Base-by-base conservation (phyloP, 2,113 vertebrate species). In the Eudyptes chrysolophus region DNA sequence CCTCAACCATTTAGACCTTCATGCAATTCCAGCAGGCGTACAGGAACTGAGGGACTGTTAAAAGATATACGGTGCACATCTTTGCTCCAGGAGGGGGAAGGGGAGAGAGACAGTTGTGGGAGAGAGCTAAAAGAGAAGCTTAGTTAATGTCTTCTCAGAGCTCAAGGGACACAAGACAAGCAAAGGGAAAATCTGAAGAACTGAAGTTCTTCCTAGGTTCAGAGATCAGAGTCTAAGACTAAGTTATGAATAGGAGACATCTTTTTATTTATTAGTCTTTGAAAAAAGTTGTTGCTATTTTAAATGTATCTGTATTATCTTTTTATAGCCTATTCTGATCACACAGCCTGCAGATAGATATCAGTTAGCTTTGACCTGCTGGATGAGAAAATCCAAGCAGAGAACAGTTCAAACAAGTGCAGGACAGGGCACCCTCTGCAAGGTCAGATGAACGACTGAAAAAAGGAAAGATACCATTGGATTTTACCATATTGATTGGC, bases 1-100 rank as follows among this genome's bases (percentile, higher is more conserved):
- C 11, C 7, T 12, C 16, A 7, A 3, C 6, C 26, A 26, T 64
- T 15, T 40, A 49, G 74, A 42, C 8, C 4, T 61, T 44, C 1
- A 2, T 19, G 8, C 6, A 21, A 22, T 68, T 64, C 32, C 46
- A 82, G n/a, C 11, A 84, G 20, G 13, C 0, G 2, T 5, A 1
- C 6, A 46, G 51, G 15, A 80, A 49, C 26, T 92, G 54, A 72
- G 26, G 48, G 27, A 44, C 27, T 40, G 29, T 3, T 60, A 48
- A 18, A 68, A 78, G n/a, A 42, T 6, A 13, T 7, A 10, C 14
- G 29, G 11, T 16, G 29, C 21, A 61, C 13, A 13, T 24, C 20
- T 75, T 72, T 92, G 27, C 24, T 78, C 14, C 44, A 34, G 34
- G 16, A 51, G 2, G 7, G 6, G 32, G 24, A 72, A 76, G 5